Conservation (phyloP, 1,140 invertebrate species). For the Drosophila carrolli region DNA sequence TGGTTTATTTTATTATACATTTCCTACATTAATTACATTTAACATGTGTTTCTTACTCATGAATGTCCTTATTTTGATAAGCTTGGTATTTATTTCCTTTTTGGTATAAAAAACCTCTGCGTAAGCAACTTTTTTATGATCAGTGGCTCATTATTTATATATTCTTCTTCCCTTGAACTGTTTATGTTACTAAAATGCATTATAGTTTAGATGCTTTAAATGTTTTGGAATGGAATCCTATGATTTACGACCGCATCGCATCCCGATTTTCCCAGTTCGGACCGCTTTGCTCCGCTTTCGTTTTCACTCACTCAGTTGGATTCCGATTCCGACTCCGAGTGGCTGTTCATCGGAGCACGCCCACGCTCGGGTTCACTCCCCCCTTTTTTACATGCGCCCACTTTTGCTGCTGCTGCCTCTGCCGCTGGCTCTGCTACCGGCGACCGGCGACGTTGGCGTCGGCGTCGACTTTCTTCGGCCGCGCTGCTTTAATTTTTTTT, state of each 20-base stretch:
- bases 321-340: neutral
- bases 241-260: neutral
- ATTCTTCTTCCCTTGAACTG: too few relatives aligned
- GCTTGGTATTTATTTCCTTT: too few relatives aligned
- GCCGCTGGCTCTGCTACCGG: constrained; percentile 54
- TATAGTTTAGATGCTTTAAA: neutral
- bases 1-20: too few relatives aligned
- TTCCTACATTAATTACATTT: too few relatives aligned
- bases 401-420: constrained; percentile 12
- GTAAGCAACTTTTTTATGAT: too few relatives aligned
- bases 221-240: constrained; percentile 8
- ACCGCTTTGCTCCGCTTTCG: constrained; percentile 24
- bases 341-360: constrained; percentile 7
- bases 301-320: constrained; percentile 39
- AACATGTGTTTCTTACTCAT: too few relatives aligned
- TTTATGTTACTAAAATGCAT: neutral
- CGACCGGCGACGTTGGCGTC: constrained; percentile 36
- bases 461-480: constrained; percentile 49
- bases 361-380: neutral
- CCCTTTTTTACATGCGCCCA: constrained; percentile 31
- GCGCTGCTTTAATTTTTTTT: constrained; percentile 32
- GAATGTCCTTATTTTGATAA: too few relatives aligned
- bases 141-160: too few relatives aligned
- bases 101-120: too few relatives aligned
- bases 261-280: constrained; percentile 10